Evolutionary conservation across 2,113 vertebrate species (phyloP), one percentile per base, ranked within the genome.

Genomic region (Erpornis zantholeuca): DNA sequence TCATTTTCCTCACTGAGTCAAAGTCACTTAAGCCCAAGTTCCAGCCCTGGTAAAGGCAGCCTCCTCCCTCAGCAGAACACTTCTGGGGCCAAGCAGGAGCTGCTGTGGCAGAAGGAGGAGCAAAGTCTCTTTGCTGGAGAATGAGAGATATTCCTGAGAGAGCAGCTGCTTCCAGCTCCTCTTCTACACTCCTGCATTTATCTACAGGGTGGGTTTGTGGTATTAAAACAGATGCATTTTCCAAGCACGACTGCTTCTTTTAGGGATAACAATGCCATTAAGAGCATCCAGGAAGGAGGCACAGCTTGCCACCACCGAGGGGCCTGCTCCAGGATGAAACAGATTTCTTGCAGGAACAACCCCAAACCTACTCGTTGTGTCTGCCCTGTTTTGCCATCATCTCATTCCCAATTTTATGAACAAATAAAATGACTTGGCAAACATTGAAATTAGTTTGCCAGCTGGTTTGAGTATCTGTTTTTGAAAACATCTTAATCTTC

Each of bases 401-500:
- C 22, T 24, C 17, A 15, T 86, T 82, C 63, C 64, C 16, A 31
- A 12, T 77, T 82, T 90, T 91, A 44, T 71, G 82, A 93, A 69
- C 42, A 80, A 93, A 82, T 80, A 80, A 18, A 85, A 89, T 88
- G 66, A 82, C 45, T 52, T 24, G 33, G 52, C 14, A 96, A 82
- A 90, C 77, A 80, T 0, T 86, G 47, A 91, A 79, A 90, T 91
- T 42, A 71, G n/a, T 84, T 88, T 90, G 57, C 72, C 84, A 94
- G 82, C 53, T 94, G 59, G 53, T 90, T 92, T 53, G 49, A 78
- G 63, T 69, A 91, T 78, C 52, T 88, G 5, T 91, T 94, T 82
- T 75, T 91, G 59, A 79, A 94, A 87, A 92, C 71, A 90, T 91
- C 79, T 93, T 94, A 59, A 93, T 95, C 91, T 93, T 85, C 85